Conservation (phyloP, 1,140 invertebrate genomes). For the Mya arenaria region DNA sequence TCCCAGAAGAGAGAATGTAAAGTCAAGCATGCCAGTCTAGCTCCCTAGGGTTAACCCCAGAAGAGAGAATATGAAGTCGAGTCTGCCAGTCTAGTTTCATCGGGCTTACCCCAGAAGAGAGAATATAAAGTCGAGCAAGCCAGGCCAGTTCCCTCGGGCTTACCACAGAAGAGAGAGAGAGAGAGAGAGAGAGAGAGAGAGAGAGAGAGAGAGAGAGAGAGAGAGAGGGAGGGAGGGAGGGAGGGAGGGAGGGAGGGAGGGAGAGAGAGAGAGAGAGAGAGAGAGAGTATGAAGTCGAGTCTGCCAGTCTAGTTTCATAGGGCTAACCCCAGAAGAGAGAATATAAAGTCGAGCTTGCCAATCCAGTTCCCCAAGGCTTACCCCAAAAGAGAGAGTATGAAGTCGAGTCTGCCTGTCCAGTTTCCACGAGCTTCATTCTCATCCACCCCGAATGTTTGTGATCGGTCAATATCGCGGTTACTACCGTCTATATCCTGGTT, state of each 20-base stretch:
- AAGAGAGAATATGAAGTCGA: too few species aligned
- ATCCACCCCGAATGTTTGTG: constrained; percentile 31
- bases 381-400: constrained; percentile 79
- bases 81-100: too few species aligned
- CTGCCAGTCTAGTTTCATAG: not conserved
- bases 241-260: not conserved
- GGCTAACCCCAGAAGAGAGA: not conserved
- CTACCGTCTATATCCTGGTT: not conserved
- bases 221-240: not conserved
- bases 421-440: constrained; percentile 49
- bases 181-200: not conserved
- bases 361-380: constrained; percentile 77
- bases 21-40: too few species aligned
- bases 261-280: not conserved
- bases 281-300: not conserved
- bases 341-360: not conserved
- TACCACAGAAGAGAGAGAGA: not conserved
- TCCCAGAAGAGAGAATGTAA: too few species aligned
- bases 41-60: too few species aligned
- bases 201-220: constrained; percentile 33
- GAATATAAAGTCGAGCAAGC: too few species aligned
- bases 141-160: not conserved
- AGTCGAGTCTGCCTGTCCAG: constrained; percentile 69
- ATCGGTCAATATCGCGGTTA: not conserved
- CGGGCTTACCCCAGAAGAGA: too few species aligned